A percentile compares a stretch with the other conserved stretches of the same genome.
Evolutionary conservation across 2,888 invertebrate species (phyloP).

Genomic region (Listrodromus nycthemerus): DNA sequence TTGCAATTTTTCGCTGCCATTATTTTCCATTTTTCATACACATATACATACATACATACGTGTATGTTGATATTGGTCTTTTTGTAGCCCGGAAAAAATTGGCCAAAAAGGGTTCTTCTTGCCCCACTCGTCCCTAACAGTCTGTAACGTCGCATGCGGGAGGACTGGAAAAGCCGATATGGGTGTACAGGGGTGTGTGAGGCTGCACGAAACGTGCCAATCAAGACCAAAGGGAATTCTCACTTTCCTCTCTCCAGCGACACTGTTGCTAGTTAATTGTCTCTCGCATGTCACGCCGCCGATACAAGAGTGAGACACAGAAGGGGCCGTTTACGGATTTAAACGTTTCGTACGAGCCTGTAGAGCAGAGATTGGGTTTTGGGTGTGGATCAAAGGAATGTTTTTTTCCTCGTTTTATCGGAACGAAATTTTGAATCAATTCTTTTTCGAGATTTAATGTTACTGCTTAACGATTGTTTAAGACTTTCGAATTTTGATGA

Average conservation of each 20-base stretch:
- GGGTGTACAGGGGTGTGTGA: conserved; percentile 33
- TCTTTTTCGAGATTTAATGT: background rate
- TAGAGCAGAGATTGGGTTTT: conserved; percentile 25
- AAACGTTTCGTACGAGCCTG: conserved; percentile 27
- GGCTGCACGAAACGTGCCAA: conserved; percentile 51
- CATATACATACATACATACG: background rate
- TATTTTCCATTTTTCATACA: background rate
- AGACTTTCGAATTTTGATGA: too few species aligned
- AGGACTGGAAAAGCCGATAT: conserved; percentile 1
- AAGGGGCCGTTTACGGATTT: conserved; percentile 39
- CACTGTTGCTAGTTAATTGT: conserved; percentile 58
- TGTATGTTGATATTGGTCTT: too few species aligned
- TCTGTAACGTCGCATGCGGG: too few species aligned
- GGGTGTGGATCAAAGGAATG: background rate
- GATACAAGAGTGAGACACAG: conserved; percentile 5
- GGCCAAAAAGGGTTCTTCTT: too few species aligned
- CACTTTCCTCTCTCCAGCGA: conserved; percentile 28
- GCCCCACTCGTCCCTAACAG: too few species aligned
- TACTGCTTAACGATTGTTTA: background rate
- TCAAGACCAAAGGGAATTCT: conserved; percentile 62
- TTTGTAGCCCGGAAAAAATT: too few species aligned
- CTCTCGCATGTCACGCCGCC: conserved; percentile 37
- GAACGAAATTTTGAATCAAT: background rate
- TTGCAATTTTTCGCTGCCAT: background rate
- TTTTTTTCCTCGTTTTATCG: background rate